Conservation (phyloP, 2,113 vertebrate genomes). For the Podiceps cristatus region DNA sequence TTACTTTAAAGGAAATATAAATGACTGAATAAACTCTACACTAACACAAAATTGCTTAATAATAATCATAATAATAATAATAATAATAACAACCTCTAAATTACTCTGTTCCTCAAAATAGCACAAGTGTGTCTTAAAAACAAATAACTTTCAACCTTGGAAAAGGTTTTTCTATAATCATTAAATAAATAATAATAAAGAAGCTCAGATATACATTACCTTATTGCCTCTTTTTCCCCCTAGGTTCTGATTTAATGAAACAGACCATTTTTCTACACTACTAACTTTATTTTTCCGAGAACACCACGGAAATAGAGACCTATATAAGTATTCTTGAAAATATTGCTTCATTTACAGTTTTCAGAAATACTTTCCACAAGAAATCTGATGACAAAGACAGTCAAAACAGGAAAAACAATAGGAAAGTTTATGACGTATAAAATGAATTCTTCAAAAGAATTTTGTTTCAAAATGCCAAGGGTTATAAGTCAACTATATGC, state of each 20-base stretch:
- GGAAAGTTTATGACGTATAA: constrained; percentile 79
- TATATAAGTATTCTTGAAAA: constrained; percentile 62
- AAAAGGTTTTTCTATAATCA: constrained; percentile 48
- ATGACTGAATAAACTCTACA: neutral
- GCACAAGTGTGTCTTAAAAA: neutral
- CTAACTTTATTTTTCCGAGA: constrained; percentile 51
- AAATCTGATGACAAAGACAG: constrained; percentile 70
- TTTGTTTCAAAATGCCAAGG: constrained; percentile 91
- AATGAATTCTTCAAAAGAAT: constrained; percentile 84
- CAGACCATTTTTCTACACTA: constrained; percentile 40
- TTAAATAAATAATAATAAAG: constrained; percentile 33
- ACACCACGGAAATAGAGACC: constrained; percentile 26
- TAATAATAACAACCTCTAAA: neutral
- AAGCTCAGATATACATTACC: neutral
- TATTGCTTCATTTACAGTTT: constrained; percentile 71
- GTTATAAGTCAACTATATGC: constrained; percentile 94
- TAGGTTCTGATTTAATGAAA: constrained; percentile 63
- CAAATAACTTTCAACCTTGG: constrained; percentile 28
- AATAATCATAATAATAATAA: neutral
- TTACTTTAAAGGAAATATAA: neutral
- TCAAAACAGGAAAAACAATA: constrained; percentile 76
- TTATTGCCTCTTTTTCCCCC: neutral
- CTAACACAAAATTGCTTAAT: neutral
- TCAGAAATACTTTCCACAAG: constrained; percentile 58
- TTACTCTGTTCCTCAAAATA: neutral